Base-by-base conservation (phyloP, 2,797 vertebrate species). In the Aphelocoma californica region DNA sequence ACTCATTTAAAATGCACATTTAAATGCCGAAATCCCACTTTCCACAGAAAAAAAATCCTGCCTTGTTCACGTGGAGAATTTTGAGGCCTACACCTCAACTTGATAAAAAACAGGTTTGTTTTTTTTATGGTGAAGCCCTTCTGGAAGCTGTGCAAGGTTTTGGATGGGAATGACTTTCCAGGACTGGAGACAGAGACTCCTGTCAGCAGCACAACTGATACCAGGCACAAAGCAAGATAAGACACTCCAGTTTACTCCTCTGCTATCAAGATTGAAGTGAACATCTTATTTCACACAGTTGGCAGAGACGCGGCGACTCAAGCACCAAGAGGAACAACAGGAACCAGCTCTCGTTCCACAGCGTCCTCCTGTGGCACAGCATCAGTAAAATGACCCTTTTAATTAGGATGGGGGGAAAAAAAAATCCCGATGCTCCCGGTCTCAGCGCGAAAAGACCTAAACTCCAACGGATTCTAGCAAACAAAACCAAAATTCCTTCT, bases 311-410 rank as follows among this genome's bases (percentile, higher is more conserved):
- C 0, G 3, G 80, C 9, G 23, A 19, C 81, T 42, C 8, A 4
- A 4, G 73, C 12, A 62, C 65, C 32, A 10, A 29, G 67, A 79
- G 56, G 58, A 89, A 13, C 45, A 19, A 12, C 16, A 69, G 28
- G 36, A 62, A 26, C 14, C 29, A 24, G 75, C 48, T 85, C 84
- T 48, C 25, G 4, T 88, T 90, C 70, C 78, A 85, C 86, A 96
- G 81, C 58, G n/a, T 93, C 95, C 95, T 91, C 91, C 96, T 42
- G 81, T 51, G 83, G 73, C 77, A 70, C 8, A 13, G 2, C 12
- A 81, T 56, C 31, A 60, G 74, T 26, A n/a, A 47, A 82, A 64
- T 36, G 67, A 75, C 10, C 42, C 54, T 31, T 66, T 72, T 65
- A 50, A 95, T 91, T 78, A 81, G 50, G 66, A 50, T 1, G n/a